Percentiles rank a stretch among this genome's conserved stretches.
Conservation (phyloP, 2,113 vertebrate genomes). For the Thalassarche chlororhynchos region DNA sequence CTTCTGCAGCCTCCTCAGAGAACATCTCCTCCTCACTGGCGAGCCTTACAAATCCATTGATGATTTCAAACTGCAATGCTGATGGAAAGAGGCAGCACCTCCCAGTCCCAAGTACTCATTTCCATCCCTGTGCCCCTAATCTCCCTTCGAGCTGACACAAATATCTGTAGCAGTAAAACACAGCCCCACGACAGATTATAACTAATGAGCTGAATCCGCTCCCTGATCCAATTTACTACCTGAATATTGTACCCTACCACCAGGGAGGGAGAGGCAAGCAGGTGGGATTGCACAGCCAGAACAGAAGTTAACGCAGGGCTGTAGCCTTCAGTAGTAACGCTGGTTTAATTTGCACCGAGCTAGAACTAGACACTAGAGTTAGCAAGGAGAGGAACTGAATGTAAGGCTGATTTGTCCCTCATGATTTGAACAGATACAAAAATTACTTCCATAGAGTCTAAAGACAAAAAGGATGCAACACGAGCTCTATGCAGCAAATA, state of each 20-base stretch:
- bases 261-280: neutral
- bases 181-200: neutral
- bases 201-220: neutral
- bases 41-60: neutral
- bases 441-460: neutral
- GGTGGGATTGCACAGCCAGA: neutral
- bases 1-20: neutral
- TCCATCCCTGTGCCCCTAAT: neutral
- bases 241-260: neutral
- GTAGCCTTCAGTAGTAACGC: accelerated
- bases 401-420: neutral
- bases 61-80: neutral
- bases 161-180: neutral
- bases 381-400: neutral
- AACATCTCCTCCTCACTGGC: neutral
- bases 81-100: neutral
- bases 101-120: neutral
- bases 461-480: neutral
- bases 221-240: neutral
- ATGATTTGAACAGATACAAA: neutral
- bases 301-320: neutral
- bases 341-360: neutral
- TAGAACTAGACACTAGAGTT: neutral
- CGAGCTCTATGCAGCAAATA: neutral
- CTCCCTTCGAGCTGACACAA: neutral